phyloP scores from a whole-genome alignment of 2,113 vertebrate genomes.

The Nestor notabilis region DNA sequence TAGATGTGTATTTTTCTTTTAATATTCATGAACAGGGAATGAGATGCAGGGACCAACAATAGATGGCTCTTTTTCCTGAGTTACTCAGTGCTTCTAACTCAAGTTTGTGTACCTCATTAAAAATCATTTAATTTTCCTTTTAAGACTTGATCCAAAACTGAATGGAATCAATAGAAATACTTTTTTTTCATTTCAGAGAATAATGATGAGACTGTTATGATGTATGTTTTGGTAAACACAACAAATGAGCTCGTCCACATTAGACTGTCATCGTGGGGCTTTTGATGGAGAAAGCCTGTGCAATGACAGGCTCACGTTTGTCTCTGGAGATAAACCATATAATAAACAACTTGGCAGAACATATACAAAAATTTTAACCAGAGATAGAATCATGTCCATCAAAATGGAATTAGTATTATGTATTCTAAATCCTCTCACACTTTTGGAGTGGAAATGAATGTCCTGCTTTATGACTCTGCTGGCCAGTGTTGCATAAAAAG shows the following conservation, averaged over 20 bases:
- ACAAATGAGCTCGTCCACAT: not conserved
- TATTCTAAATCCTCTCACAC: not conserved
- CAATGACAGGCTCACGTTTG: not conserved
- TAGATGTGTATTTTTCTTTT: constrained; percentile 14
- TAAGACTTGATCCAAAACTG: not conserved
- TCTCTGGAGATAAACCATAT: not conserved
- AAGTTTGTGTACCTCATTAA: not conserved
- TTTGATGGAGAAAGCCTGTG: not conserved
- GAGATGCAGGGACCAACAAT: not conserved
- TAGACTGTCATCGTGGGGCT: not conserved
- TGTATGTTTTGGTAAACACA: not conserved
- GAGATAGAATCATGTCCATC: not conserved
- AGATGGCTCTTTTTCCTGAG: constrained; percentile 31
- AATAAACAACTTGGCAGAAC: not conserved
- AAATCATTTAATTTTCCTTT: not conserved
- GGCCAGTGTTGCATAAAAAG: not conserved
- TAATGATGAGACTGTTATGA: not conserved
- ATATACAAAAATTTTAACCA: not conserved
- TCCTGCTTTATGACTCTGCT: not conserved
- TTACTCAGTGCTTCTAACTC: not conserved
- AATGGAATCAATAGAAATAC: not conserved
- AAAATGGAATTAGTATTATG: not conserved
- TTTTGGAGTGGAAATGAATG: not conserved
- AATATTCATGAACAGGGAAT: not conserved
- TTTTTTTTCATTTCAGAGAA: not conserved